Conservation (phyloP, 1,140 invertebrate genomes). For the Drosophila setifemur region DNA sequence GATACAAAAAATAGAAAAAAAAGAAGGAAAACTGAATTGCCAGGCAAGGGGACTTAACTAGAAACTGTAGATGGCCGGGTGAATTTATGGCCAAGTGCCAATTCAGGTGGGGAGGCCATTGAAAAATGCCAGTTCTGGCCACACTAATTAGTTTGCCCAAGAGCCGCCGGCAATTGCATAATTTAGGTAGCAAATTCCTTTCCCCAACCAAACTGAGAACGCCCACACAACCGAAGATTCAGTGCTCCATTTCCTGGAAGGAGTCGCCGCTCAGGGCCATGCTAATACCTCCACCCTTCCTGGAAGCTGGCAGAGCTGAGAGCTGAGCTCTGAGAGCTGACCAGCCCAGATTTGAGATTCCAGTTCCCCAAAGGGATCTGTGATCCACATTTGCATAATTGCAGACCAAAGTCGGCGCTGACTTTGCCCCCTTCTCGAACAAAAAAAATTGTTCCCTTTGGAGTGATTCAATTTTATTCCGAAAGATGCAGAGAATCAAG, state of each 20-base stretch:
- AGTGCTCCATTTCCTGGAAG: slow-evolving; percentile 59
- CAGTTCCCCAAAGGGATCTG: slow-evolving; percentile 23
- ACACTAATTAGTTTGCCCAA: slow-evolving; percentile 72
- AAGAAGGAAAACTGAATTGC: neutral
- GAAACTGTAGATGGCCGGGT: slow-evolving; percentile 51
- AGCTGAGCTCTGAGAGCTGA: too few species aligned
- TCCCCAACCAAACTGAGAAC: slow-evolving; percentile 36
- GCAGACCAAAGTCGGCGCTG: slow-evolving; percentile 43
- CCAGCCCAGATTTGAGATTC: slow-evolving; percentile 8
- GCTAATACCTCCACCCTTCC: slow-evolving; percentile 48
- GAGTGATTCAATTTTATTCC: slow-evolving; percentile 27
- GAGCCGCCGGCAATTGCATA: slow-evolving; percentile 61
- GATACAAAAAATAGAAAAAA: slow-evolving; percentile 9
- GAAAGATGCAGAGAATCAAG: slow-evolving; percentile 19
- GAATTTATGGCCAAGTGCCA: slow-evolving; percentile 44
- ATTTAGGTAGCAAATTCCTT: slow-evolving; percentile 67
- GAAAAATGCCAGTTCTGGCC: slow-evolving; percentile 39
- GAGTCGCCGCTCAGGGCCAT: slow-evolving; percentile 57
- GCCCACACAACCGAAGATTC: slow-evolving; percentile 55
- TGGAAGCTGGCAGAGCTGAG: slow-evolving; percentile 4
- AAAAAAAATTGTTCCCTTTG: slow-evolving; percentile 24
- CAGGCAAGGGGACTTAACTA: slow-evolving; percentile 34
- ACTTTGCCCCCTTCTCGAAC: slow-evolving; percentile 17
- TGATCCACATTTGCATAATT: slow-evolving; percentile 63
- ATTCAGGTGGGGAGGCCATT: slow-evolving; percentile 14